Base-by-base conservation (phyloP, 2,797 vertebrate genomes). In the Danio tinwini region DNA sequence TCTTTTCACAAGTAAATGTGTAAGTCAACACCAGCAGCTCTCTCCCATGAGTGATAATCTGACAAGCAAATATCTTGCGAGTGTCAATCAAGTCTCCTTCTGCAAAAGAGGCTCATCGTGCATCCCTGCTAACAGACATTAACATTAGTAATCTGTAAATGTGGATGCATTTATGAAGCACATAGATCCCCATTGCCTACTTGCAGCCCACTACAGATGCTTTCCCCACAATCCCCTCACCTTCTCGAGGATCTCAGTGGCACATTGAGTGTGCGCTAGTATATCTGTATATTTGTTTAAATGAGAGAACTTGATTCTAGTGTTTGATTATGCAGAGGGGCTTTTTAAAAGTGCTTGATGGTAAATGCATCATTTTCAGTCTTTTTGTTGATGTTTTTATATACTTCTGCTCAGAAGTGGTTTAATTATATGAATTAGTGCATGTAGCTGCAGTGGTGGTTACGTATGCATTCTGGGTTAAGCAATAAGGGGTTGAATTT, bases 1-100 rank as follows among this genome's bases (percentile, higher is more conserved):
- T 73, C 19, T 63, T 64, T 80, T 79, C 77, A 49, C 58, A 59
- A 73, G 65, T 62, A 76, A 64, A 79, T 63, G 67, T 63, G 68
- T 45, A 55, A 45, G 39, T 64, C 58, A 79, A 45, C 74, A 50
- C 10, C 37, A 58, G 78, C 70, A 78, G 62, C 76, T 77, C 74
- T 53, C 44, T 74, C 68, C 45, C 73, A 55, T 17, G 17, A 73
- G 81, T 84, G 62, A 81, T 79, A 75, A 56, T 68, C 74, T 72
- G 75, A 76, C 75, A 85, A 81, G 65, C 29, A 75, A 67, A 83
- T 50, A 78, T 29, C 40, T 76, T 67, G 14, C 5, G 12, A 63
- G 64, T 67, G 74, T 83, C 81, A 83, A 72, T 83, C 78, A 83
- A 14, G n/a, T 78, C 67, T 71, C 39, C 29, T 71, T 67, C 59